Evolutionary conservation across 1,140 invertebrate species (phyloP), one percentile per base, ranked within the genome.

Genomic region (Lasaia peninsularis): DNA sequence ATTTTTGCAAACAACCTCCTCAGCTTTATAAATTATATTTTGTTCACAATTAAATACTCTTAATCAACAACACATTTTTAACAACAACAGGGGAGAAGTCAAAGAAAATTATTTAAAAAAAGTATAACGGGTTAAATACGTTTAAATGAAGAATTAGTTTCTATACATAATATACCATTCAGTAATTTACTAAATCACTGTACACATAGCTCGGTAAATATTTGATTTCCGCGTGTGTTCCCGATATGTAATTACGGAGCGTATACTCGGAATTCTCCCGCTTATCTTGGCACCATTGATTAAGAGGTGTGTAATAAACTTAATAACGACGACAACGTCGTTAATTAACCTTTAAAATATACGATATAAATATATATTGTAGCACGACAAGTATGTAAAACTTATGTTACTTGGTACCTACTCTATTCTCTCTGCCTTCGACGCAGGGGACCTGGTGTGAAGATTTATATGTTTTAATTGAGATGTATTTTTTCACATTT

Each of bases 261-360:
- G 32, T 32, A 33, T 12, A 33, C 51, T 52, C 11, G 12, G 31
- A 18, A 33, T 16, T 52, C 28, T 52, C 50, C 12, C 50, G 14
- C 50, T 52, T 33, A 52, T 33, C 50, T 33, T 21, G 52, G 33
- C 52, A 34, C 10, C 52, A 20, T 33, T 35, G 52, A 53, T 53
- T 53, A 53, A 53, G 32, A 53, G 28, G 52, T 14, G 14, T 37
- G 3, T 52, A 52, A 52, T 52, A 52, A 52, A 52, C 50, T 18
- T 31, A 52, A 33, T 53, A 35, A 53, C 16, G 52, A 35, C 16
- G 14, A 12, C 20, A 51, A 31, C 21, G 49, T 51, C 18, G 34
- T 33, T 53, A 37, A 52, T 33, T 53, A 33, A 53, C 28, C 50
- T 33, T 52, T 33, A 16, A 2, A 31, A 33, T 16, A 32, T 32